Conservation (phyloP, 2,113 vertebrate species). For the Cryptomyrus ogoouensis region DNA sequence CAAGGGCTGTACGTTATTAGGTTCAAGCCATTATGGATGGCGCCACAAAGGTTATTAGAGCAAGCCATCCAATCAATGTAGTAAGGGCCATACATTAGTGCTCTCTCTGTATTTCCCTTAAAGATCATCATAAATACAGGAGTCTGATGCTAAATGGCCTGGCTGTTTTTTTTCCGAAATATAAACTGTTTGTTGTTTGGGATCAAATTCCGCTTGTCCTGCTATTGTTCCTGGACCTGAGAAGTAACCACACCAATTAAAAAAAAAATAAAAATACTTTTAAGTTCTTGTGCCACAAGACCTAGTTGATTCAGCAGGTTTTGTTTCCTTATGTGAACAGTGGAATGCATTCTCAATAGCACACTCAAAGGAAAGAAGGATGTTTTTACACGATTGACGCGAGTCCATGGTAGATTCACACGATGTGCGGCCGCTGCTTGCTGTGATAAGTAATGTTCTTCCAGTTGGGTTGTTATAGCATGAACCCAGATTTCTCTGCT, state of each 20-base stretch:
- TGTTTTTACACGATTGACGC: background rate
- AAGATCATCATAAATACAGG: conserved; percentile 3
- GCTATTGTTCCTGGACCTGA: background rate
- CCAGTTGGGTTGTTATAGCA: background rate
- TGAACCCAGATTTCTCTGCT: background rate
- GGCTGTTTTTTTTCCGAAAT: background rate
- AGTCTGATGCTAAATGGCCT: background rate
- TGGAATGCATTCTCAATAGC: background rate
- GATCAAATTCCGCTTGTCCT: background rate
- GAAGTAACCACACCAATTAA: background rate
- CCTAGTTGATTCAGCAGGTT: conserved; percentile 19
- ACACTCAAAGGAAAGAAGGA: too few species aligned
- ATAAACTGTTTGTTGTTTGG: background rate
- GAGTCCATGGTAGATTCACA: background rate
- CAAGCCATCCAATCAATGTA: conserved; percentile 3
- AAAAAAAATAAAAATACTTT: background rate
- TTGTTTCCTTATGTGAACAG: background rate
- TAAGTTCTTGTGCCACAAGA: background rate
- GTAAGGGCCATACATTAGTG: conserved; percentile 1
- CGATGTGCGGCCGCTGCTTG: background rate
- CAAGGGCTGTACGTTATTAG: background rate
- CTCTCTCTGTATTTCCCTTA: background rate
- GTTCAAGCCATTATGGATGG: background rate
- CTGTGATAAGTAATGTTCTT: background rate
- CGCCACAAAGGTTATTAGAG: conserved; percentile 17